Conservation (phyloP, 2,797 vertebrate genomes). For the Glossophaga mutica region DNA sequence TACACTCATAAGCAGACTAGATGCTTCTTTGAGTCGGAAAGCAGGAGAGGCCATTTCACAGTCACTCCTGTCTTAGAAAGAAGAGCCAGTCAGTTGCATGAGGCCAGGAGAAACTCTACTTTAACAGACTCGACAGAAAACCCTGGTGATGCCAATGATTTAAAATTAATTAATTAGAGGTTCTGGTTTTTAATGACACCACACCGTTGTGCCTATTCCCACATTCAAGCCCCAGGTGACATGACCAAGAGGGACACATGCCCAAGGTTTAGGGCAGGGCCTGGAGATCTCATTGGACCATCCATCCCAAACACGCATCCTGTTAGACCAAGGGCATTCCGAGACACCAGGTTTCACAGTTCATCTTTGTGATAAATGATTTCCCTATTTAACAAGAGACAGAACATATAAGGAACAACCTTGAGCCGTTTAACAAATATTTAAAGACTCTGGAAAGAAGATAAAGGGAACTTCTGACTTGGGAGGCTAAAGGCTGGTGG, state of each 20-base stretch:
- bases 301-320: constrained; percentile 34
- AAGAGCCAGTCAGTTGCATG: not conserved
- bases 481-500: not conserved
- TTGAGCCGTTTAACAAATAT: not conserved
- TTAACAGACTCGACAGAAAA: not conserved
- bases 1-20: not conserved
- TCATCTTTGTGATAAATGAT: not conserved
- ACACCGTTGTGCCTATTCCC: not conserved
- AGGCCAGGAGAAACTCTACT: not conserved
- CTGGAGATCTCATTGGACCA: constrained; percentile 24
- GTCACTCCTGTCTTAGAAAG: not conserved
- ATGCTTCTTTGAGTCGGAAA: not conserved
- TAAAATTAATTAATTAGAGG: constrained; percentile 23
- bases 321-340: not conserved
- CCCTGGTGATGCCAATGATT: not conserved
- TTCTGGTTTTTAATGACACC: constrained; percentile 1
- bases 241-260: not conserved
- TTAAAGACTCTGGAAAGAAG: constrained; percentile 10
- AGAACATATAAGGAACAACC: not conserved
- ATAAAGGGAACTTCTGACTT: not conserved
- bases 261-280: not conserved
- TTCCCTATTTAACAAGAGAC: not conserved
- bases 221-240: not conserved
- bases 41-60: not conserved
- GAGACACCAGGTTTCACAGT: not conserved